Evolutionary conservation across 2,797 vertebrate genomes (phyloP).

Genomic region (Gymnodraco acuticeps): DNA sequence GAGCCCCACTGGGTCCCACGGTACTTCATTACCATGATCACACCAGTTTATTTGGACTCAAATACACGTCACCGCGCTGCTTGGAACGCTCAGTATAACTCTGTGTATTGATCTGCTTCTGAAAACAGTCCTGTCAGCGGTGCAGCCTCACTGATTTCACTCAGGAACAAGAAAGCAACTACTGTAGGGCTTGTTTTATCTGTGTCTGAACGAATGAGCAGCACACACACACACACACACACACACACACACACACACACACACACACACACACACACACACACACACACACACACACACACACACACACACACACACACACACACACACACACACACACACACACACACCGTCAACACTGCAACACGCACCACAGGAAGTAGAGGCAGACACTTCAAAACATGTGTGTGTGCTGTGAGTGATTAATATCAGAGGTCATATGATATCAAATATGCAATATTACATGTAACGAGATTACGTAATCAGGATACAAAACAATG

Average conservation of each 20-base stretch:
- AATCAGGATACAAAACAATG: no score
- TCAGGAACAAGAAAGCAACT: neutral
- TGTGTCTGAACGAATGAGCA: slow-evolving; percentile 2
- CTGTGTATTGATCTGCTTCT: neutral
- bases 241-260: slow-evolving; percentile 6
- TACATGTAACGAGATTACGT: no score
- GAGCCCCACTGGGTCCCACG: no score
- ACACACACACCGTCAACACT: neutral
- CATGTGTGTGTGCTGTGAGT: slow-evolving; percentile 2
- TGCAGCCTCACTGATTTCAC: neutral
- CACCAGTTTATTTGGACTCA: neutral
- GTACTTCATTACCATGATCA: neutral
- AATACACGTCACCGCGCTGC: neutral
- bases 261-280: slow-evolving; percentile 8
- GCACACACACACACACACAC: slow-evolving; percentile 11
- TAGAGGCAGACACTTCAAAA: slow-evolving; percentile 13
- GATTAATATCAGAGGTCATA: neutral
- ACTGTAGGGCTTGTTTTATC: slow-evolving; percentile 12
- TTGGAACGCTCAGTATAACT: neutral
- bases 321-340: slow-evolving; percentile 11
- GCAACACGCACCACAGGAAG: slow-evolving; percentile 27
- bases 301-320: neutral
- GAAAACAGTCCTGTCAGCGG: neutral
- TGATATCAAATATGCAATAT: no score
- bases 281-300: neutral